Conservation (phyloP, 2,888 invertebrate species). For the Drosophila colorata region DNA sequence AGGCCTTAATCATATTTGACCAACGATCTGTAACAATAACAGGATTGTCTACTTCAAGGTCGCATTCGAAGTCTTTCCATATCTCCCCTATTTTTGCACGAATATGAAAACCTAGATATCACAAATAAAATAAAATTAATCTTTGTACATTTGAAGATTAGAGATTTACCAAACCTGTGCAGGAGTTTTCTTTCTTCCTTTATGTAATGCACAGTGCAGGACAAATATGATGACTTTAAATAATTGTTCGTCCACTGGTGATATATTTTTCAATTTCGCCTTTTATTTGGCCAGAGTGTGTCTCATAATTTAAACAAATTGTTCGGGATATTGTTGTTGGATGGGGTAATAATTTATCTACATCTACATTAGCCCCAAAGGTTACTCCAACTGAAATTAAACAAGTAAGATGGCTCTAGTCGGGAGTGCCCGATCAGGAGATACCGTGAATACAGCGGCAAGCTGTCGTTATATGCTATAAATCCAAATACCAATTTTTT, state of each 20-base stretch:
- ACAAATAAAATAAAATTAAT: too few species aligned
- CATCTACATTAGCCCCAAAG: not conserved
- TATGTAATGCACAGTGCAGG: not conserved
- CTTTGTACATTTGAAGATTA: not conserved
- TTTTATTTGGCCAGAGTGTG: not conserved
- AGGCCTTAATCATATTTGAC: constrained; percentile 21
- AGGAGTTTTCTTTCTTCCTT: not conserved
- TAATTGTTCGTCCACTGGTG: not conserved
- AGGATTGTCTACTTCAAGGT: constrained; percentile 6
- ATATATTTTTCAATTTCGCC: not conserved
- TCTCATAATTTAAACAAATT: not conserved
- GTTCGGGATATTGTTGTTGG: constrained; percentile 13
- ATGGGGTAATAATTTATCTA: not conserved
- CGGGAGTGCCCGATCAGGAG: too few species aligned
- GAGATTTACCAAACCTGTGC: too few species aligned
- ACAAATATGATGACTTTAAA: not conserved
- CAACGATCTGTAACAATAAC: constrained; percentile 18
- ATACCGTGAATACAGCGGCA: too few species aligned
- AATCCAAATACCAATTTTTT: too few species aligned
- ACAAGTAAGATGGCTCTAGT: too few species aligned
- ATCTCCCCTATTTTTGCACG: constrained; percentile 6
- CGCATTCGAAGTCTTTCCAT: constrained; percentile 9
- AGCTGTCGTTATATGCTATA: too few species aligned
- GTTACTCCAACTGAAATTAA: constrained; percentile 9
- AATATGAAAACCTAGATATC: constrained; percentile 15